Conservation (phyloP, 2,113 vertebrate species). For the Leucopsar rothschildi region DNA sequence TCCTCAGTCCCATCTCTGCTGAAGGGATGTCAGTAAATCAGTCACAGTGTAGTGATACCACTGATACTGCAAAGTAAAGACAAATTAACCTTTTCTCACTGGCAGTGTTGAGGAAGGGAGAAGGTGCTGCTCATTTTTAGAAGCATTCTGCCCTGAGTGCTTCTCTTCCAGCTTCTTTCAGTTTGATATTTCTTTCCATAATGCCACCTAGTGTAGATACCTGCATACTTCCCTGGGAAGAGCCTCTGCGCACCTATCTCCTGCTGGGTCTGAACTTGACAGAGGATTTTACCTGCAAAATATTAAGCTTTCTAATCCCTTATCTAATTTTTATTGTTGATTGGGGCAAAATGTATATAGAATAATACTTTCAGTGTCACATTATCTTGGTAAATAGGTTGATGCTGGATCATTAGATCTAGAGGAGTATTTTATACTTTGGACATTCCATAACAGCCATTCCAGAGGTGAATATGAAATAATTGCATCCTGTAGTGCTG, state of each 20-base stretch:
- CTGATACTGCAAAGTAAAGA: neutral
- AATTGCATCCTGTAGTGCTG: neutral
- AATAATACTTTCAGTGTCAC: neutral
- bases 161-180: neutral
- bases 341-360: neutral
- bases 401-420: constrained; percentile 6
- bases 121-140: neutral
- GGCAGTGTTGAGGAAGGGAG: neutral
- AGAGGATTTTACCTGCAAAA: constrained; percentile 35
- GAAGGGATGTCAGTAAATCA: neutral
- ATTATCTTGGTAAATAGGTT: neutral
- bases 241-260: constrained; percentile 14
- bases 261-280: constrained; percentile 19
- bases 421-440: neutral
- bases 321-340: constrained; percentile 19
- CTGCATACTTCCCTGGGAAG: constrained; percentile 20
- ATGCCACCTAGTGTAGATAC: constrained; percentile 67
- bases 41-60: neutral
- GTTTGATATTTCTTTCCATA: constrained; percentile 24
- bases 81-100: neutral
- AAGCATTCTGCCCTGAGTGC: neutral
- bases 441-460: neutral
- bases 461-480: neutral
- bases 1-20: neutral
- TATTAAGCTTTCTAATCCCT: constrained; percentile 39